Evolutionary conservation across 2,113 vertebrate species (phyloP).

Genomic region (Antechinus flavipes): DNA sequence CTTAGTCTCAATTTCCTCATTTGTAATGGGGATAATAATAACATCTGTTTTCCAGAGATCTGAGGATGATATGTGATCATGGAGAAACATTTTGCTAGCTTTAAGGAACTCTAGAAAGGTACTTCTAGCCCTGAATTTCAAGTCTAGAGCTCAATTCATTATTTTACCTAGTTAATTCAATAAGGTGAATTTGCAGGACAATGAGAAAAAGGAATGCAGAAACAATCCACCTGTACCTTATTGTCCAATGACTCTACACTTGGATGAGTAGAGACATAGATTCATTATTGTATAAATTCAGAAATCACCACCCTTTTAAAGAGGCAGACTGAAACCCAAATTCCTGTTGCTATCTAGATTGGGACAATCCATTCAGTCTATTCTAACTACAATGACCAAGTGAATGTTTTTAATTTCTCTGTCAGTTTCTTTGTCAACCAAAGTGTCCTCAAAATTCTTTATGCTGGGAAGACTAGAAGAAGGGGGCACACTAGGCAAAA

Average conservation of each 20-base stretch:
- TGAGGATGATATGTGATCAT: background rate
- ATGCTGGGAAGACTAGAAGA: background rate
- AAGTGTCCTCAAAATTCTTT: background rate
- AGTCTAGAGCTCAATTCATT: background rate
- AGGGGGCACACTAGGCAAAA: background rate
- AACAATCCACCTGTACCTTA: background rate
- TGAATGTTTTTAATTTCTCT: background rate
- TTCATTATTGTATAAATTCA: background rate
- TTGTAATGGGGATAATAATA: background rate
- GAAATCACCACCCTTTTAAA: background rate
- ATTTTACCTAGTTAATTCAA: background rate
- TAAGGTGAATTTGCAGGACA: background rate
- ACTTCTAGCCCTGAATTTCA: background rate
- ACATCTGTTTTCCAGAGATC: background rate
- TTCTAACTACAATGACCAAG: background rate
- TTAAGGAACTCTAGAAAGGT: background rate
- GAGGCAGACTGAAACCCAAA: background rate
- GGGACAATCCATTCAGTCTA: accelerated
- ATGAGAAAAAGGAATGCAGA: background rate
- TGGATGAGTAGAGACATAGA: background rate
- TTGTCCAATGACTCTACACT: background rate
- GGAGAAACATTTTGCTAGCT: background rate
- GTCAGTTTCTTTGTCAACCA: background rate
- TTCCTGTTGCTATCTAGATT: background rate
- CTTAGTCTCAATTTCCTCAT: background rate